Evolutionary conservation across 2,888 invertebrate species (phyloP), one percentile per base, ranked within the genome.

Genomic region (Leptopilina syphax): DNA sequence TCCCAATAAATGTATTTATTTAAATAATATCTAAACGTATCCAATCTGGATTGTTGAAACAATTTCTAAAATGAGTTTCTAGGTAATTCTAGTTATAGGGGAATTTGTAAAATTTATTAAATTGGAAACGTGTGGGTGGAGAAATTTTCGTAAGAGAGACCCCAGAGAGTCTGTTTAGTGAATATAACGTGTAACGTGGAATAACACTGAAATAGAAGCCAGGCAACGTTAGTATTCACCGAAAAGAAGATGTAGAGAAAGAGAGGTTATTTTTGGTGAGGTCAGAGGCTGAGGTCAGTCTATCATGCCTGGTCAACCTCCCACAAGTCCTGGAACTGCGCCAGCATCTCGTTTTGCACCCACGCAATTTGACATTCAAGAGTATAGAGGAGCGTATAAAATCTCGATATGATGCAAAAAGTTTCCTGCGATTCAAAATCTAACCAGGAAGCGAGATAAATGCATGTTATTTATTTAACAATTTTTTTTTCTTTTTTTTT

Each of bases 251-350:
- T 24, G 54, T 54, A 54, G 79, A 80, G 70, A 77, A 83, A 82
- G 81, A 79, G 85, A 86, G 86, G 87, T 89, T 92, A 92, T 92
- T 92, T 92, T 87, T 89, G 90, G 92, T 91, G 91, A 91, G 92
- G 92, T 92, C 91, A 92, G 91, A 92, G 91, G 92, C 92, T 91
- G 91, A 89, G 90, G 91, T 90, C 90, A 90, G 88, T 88, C 90
- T 89, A 89, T 90, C 89, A 87, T 88, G 88, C 90, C 91, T 90
- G 91, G 91, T 91, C 90, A 91, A 76, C 90, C 90, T 90, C 91
- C 91, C 89, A 91, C 91, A 89, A 90, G 89, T 88, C 86, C 88
- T 91, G 91, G 90, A 90, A 86, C 86, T 86, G 81, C 85, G 90
- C 91, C 91, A 89, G 86, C 84, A 79, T 81, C 76, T 82, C 67